These are phyloP conservation scores for Mobula hypostoma DNA, from an alignment of 2,113 vertebrate genomes.

Conservation along the genomic window DNA sequence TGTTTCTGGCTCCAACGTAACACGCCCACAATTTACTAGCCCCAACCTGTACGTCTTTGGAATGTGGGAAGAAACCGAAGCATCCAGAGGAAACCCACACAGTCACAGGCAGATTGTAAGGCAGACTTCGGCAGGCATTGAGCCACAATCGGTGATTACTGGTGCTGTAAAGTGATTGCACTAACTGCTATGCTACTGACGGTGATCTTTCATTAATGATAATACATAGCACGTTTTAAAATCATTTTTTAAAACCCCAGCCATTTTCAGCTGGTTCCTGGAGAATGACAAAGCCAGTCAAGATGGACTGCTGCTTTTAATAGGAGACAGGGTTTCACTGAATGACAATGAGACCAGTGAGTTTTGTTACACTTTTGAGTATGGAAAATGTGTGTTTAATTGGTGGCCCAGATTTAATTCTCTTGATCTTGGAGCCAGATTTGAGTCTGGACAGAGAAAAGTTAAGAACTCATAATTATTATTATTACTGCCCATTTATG, in stretches of 20 bases:
- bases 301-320: background rate
- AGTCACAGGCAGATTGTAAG: too few relatives aligned
- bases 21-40: too few relatives aligned
- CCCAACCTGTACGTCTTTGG: too few relatives aligned
- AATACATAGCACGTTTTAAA: background rate
- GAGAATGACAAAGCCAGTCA: background rate
- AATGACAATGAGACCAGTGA: background rate
- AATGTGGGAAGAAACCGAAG: too few relatives aligned
- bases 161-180: too few relatives aligned
- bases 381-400: background rate
- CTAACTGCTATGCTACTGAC: background rate
- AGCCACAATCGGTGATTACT: too few relatives aligned
- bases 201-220: background rate
- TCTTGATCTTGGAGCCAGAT: background rate
- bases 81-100: too few relatives aligned
- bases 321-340: background rate
- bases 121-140: too few relatives aligned
- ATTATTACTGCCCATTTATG: too few relatives aligned
- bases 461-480: background rate
- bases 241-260: background rate
- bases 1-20: too few relatives aligned
- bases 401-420: background rate
- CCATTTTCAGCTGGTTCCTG: background rate
- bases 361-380: background rate
- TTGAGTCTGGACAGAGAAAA: too few relatives aligned